A percentile compares a stretch with the other conserved stretches of the same genome.
phyloP scores from a whole-genome alignment of 2,888 invertebrate species.

The Ceraclea dissimilis region DNA sequence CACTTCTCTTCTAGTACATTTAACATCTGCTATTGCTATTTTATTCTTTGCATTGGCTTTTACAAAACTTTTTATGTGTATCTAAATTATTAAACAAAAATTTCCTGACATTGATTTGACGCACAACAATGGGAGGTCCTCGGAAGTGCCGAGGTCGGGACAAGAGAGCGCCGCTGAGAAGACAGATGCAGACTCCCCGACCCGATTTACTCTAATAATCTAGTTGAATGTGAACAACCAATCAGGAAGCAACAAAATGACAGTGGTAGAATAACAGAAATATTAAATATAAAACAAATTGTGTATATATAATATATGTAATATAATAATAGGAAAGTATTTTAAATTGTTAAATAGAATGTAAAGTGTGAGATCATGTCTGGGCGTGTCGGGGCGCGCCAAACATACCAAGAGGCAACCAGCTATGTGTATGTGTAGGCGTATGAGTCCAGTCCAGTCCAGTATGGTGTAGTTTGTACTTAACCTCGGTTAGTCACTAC shows the following conservation, averaged over 20 bases:
- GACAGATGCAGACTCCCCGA: neutral
- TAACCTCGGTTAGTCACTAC: conserved; percentile 10
- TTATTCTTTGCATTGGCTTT: conserved; percentile 32
- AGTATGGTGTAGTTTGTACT: conserved; percentile 19
- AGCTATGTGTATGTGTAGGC: too few relatives aligned
- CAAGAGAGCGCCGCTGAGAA: conserved; percentile 19
- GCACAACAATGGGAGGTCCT: conserved; percentile 22
- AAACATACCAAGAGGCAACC: too few relatives aligned
- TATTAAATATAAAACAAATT: conserved; percentile 24
- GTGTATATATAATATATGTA: conserved; percentile 26
- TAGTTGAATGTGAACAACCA: conserved; percentile 1
- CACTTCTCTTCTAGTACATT: conserved; percentile 23
- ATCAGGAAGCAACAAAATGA: conserved; percentile 23
- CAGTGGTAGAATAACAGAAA: conserved; percentile 26
- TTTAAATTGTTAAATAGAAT: conserved; percentile 27
- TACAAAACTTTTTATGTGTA: conserved; percentile 19
- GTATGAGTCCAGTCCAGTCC: too few relatives aligned
- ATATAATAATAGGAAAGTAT: conserved; percentile 22
- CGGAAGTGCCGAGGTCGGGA: conserved; percentile 27
- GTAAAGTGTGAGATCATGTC: conserved; percentile 23
- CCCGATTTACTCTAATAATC: neutral
- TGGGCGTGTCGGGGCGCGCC: conserved; percentile 21
- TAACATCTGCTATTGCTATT: conserved; percentile 37
- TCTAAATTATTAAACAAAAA: conserved; percentile 20
- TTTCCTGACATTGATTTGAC: conserved; percentile 14